Evolutionary conservation across 30 jellyfish, hydroid and myxozoan genomes (phyloP).

Genomic region (Aurelia coerulea): DNA sequence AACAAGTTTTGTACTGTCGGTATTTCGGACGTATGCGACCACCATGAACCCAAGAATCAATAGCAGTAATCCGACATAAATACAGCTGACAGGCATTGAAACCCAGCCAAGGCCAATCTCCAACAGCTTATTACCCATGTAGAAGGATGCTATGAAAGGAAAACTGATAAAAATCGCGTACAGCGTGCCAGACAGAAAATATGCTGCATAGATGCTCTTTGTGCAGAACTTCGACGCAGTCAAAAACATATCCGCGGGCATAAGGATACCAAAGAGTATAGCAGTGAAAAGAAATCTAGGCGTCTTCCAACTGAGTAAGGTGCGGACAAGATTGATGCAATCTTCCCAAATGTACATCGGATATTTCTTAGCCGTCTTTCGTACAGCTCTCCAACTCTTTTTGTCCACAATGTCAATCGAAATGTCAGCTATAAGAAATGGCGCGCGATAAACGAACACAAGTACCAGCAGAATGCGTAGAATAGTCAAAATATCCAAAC

Average conservation of each 20-base stretch:
- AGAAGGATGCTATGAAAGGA: slow-evolving; percentile 75
- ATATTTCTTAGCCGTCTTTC: slow-evolving; percentile 71
- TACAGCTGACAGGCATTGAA: slow-evolving; percentile 51
- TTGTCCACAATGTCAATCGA: slow-evolving; percentile 79
- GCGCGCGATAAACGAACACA: slow-evolving; percentile 91
- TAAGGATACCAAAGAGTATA: slow-evolving; percentile 70
- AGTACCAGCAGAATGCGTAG: slow-evolving; percentile 71
- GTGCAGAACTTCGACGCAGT: slow-evolving; percentile 64
- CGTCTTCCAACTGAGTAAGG: slow-evolving; percentile 91
- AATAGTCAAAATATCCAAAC: slow-evolving; percentile 73
- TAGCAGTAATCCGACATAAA: slow-evolving; percentile 54
- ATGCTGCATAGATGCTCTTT: slow-evolving; percentile 30
- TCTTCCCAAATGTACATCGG: slow-evolving; percentile 74
- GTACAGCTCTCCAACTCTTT: slow-evolving; percentile 88
- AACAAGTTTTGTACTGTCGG: slow-evolving; percentile 19
- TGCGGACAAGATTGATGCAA: slow-evolving; percentile 16
- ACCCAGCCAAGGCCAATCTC: slow-evolving; percentile 80
- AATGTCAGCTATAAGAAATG: slow-evolving; percentile 76
- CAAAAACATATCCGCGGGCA: slow-evolving; percentile 96
- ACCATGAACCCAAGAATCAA: slow-evolving; percentile 72
- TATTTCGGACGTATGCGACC: slow-evolving; percentile 38
- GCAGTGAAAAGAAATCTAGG: slow-evolving; percentile 91
- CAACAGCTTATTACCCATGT: slow-evolving; percentile 62
- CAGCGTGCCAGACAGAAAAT: slow-evolving; percentile 42
- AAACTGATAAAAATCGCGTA: slow-evolving; percentile 63